Conservation (phyloP, 1,140 invertebrate species). For the Sminthurides bifidus region DNA sequence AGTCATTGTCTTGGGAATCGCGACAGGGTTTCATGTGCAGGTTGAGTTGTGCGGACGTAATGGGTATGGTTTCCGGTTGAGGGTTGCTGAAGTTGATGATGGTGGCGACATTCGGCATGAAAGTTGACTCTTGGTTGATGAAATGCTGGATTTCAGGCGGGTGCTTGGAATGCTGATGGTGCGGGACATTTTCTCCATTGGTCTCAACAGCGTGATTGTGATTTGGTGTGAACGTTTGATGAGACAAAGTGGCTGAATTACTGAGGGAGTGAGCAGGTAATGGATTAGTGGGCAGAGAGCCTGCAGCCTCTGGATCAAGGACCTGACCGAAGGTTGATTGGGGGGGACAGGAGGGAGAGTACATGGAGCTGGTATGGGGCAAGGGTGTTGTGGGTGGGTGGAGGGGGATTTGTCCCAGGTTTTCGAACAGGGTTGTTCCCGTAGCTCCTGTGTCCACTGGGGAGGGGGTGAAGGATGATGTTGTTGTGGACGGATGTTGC, state of each 20-base stretch:
- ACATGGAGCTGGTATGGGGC: too few species aligned
- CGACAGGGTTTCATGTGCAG: conserved; percentile 2
- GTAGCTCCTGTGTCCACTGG: not conserved
- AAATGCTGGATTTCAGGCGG: too few species aligned
- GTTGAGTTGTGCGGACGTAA: not conserved
- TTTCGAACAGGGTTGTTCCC: not conserved
- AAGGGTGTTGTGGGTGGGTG: not conserved
- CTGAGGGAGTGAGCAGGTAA: too few species aligned
- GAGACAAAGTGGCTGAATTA: too few species aligned
- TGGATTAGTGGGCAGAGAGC: too few species aligned
- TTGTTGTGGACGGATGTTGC: not conserved
- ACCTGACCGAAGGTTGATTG: not conserved
- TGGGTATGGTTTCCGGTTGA: conserved; percentile 2
- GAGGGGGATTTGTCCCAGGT: not conserved
- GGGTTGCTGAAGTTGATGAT: conserved; percentile 1
- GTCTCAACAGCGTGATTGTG: too few species aligned
- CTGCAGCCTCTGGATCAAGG: too few species aligned
- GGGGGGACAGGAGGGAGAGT: not conserved
- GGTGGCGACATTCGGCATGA: not conserved
- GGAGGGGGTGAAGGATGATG: not conserved
- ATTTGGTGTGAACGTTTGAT: too few species aligned
- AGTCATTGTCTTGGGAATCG: conserved; percentile 38
- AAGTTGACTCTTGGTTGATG: not conserved
- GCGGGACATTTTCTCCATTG: too few species aligned
- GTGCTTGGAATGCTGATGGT: not conserved